Evolutionary conservation across 2,113 vertebrate genomes (phyloP), one percentile per base, ranked within the genome.

Genomic region (Indicator indicator): DNA sequence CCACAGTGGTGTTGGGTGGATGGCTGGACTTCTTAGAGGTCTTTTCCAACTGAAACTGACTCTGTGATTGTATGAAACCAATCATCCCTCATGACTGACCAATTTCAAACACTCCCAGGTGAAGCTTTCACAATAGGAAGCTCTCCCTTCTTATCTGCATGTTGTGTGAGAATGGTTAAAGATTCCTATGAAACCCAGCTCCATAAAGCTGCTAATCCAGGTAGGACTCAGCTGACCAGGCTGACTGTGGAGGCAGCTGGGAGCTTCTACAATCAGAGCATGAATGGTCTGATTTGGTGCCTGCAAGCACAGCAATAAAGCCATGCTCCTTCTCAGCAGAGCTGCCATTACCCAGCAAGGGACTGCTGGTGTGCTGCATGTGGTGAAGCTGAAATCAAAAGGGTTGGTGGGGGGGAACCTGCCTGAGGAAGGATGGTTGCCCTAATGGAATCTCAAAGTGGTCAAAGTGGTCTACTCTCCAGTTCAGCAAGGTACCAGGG

Each of bases 371-470:
- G 54, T 79, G 28, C 71, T 72, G 70, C 63, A 73, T 27, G 78
- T 32, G 70, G 74, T 36, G 65, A 71, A 32, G 42, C 42, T 86
- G 73, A 78, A 65, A 86, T 82, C 65, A 69, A 58, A 88, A 74
- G 26, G n/a, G 24, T 21, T 78, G 33, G 6, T 33, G 23, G 3
- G 6, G 10, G 17, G 21, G 3, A 9, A 7, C 1, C n/a, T 70
- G 27, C 48, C 42, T 38, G 74, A 75, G 50, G 30, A 95, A 65
- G 27, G 32, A 55, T 10, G 16, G 63, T 10, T 75, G 55, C 59
- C 67, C 50, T 93, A 79, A 92, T 93, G 86, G 92, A 72, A 83
- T 88, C 62, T 12, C 46, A 6, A 72, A 90, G 77, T 79, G 91
- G 70, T 76, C 63, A 55, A 84, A 87, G 86, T 62, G 62, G 63